Evolutionary conservation across 2,888 invertebrate genomes (phyloP).

Genomic region (Dusona sp.): DNA sequence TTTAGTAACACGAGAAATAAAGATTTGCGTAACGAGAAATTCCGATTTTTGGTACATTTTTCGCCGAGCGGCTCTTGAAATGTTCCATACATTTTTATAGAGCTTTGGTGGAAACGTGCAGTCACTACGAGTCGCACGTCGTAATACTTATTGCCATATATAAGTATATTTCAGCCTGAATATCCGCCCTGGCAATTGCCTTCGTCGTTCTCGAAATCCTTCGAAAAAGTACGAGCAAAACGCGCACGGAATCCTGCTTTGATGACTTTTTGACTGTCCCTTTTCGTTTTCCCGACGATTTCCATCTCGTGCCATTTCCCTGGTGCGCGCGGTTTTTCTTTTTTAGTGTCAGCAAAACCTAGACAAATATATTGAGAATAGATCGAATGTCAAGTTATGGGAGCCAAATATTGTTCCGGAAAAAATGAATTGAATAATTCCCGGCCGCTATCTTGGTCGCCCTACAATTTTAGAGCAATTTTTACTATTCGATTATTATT

Average conservation of each 20-base stretch:
- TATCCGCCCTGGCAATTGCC: conserved; percentile 50
- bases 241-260: conserved; percentile 49
- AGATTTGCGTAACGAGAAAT: background rate
- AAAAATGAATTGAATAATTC: background rate
- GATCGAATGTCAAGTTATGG: background rate
- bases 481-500: no score
- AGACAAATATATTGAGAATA: background rate
- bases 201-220: conserved; percentile 52
- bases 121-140: conserved; percentile 14
- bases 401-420: background rate
- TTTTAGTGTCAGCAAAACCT: background rate
- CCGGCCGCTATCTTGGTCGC: no score
- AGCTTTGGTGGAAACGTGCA: conserved; percentile 2
- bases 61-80: background rate
- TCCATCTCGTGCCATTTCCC: background rate
- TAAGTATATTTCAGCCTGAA: conserved; percentile 5
- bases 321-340: background rate
- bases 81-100: conserved; percentile 1
- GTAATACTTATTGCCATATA: background rate
- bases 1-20: background rate
- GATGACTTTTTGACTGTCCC: conserved; percentile 36
- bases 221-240: conserved; percentile 54
- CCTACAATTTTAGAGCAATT: no score
- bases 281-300: conserved; percentile 16
- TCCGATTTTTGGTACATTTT: background rate